phyloP scores from a whole-genome alignment of 2,113 vertebrate species.

The Pteruthius melanotis region DNA sequence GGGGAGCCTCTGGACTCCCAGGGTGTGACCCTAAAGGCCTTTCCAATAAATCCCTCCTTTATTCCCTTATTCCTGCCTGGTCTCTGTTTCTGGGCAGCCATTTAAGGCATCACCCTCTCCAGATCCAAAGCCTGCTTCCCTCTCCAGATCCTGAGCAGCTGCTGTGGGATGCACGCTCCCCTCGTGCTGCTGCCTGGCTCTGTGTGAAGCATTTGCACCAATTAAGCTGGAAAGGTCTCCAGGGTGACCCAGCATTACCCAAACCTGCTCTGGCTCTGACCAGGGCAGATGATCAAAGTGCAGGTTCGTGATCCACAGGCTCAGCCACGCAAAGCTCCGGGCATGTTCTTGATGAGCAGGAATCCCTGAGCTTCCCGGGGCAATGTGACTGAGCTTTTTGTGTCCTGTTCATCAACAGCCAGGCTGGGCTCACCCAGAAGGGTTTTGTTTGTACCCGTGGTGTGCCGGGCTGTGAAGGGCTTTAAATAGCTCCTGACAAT shows the following conservation, averaged over 20 bases:
- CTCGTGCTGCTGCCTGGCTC: neutral
- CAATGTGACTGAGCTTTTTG: neutral
- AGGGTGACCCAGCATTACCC: neutral
- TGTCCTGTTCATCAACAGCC: neutral
- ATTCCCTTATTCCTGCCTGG: too few relatives aligned
- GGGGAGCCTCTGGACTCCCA: too few relatives aligned
- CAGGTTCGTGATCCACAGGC: neutral
- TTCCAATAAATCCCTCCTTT: too few relatives aligned
- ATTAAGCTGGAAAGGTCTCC: neutral
- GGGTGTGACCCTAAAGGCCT: too few relatives aligned
- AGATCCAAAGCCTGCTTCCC: neutral
- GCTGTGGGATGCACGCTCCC: neutral
- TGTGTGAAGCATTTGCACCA: neutral
- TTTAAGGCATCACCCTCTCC: too few relatives aligned
- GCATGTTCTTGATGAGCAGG: neutral
- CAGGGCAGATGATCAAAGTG: neutral
- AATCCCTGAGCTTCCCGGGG: neutral
- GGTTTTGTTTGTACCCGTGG: neutral
- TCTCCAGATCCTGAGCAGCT: neutral
- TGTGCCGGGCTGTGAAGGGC: neutral
- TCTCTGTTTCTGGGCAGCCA: too few relatives aligned
- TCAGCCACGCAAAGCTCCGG: neutral
- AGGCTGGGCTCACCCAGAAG: slow-evolving; percentile 37
- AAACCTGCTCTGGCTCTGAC: neutral
- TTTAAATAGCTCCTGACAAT: slow-evolving; percentile 21